phyloP scores from a whole-genome alignment of 2,888 invertebrate species.

The Chydorus sphaericus region DNA sequence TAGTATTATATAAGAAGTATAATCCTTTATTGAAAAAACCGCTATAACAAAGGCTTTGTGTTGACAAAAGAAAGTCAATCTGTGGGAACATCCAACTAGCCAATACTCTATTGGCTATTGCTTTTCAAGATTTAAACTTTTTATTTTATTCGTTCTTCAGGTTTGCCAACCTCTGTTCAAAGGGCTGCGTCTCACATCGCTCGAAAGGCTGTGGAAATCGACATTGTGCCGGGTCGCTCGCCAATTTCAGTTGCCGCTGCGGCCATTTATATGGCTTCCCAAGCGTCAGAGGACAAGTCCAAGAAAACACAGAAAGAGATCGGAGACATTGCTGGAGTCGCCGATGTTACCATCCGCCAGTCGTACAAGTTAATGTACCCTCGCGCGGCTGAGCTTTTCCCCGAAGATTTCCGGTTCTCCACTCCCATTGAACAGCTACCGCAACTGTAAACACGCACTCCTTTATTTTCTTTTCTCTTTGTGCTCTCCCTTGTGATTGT shows the following conservation, averaged over 20 bases:
- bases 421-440: slow-evolving; percentile 90
- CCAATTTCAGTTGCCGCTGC: slow-evolving; percentile 98
- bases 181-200: slow-evolving; percentile 94
- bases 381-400: slow-evolving; percentile 80
- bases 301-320: slow-evolving; percentile 85
- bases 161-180: slow-evolving; percentile 68
- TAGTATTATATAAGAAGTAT: too few relatives aligned
- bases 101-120: too few relatives aligned
- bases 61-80: too few relatives aligned
- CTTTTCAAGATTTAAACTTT: too few relatives aligned
- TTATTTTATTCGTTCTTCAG: not conserved
- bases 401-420: slow-evolving; percentile 87
- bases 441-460: slow-evolving; percentile 5
- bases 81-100: too few relatives aligned
- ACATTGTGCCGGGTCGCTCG: slow-evolving; percentile 92
- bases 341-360: slow-evolving; percentile 93
- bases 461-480: slow-evolving; percentile 9
- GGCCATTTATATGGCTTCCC: slow-evolving; percentile 97
- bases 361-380: slow-evolving; percentile 96
- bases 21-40: too few relatives aligned
- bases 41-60: too few relatives aligned
- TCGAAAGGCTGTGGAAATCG: slow-evolving; percentile 86
- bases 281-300: slow-evolving; percentile 76
- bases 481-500: not conserved
- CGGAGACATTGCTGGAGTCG: slow-evolving; percentile 94